Evolutionary conservation across 2,113 vertebrate genomes (phyloP).

Genomic region (Chrysemys picta): DNA sequence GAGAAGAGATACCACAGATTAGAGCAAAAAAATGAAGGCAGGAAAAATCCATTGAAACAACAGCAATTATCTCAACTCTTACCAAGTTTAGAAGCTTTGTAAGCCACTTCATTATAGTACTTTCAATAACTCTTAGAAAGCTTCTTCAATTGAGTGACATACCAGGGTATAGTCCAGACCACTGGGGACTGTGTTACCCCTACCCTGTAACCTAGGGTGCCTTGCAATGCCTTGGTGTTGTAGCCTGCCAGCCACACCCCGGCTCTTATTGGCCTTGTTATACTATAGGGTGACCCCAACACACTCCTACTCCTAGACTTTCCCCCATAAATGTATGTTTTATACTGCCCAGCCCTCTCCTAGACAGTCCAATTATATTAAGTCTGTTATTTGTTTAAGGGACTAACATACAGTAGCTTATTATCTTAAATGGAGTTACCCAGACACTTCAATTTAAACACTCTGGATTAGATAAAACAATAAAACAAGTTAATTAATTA

Average conservation of each 20-base stretch:
- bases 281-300: not conserved
- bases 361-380: not conserved
- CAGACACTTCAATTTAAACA: not conserved
- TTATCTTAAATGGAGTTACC: not conserved
- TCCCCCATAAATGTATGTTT: not conserved
- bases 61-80: slow-evolving; percentile 12
- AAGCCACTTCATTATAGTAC: not conserved
- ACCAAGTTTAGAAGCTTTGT: not conserved
- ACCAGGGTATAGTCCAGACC: not conserved
- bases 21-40: not conserved
- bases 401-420: not conserved
- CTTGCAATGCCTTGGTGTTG: not conserved
- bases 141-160: not conserved
- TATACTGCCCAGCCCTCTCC: not conserved
- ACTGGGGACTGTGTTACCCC: not conserved
- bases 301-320: not conserved
- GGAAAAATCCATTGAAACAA: not conserved
- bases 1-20: not conserved
- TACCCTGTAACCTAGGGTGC: not conserved
- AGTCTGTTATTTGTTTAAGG: not conserved
- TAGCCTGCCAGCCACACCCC: not conserved
- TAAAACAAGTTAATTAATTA: not conserved
- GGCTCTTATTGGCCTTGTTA: not conserved
- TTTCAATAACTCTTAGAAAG: not conserved
- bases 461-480: not conserved